phyloP scores from a whole-genome alignment of 2,113 vertebrate genomes.

The Tyto alba region DNA sequence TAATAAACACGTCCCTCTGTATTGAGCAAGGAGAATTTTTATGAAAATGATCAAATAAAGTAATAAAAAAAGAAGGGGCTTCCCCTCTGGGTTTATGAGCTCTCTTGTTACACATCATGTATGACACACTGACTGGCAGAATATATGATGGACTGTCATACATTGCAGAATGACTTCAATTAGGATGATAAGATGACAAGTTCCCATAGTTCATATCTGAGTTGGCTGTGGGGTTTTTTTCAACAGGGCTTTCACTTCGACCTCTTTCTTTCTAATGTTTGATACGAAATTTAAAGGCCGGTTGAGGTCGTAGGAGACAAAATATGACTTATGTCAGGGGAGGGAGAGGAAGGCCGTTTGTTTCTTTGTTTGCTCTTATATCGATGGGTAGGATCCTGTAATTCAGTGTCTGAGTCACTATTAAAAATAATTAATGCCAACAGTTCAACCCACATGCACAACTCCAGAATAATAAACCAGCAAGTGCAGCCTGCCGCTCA shows the following conservation, averaged over 20 bases:
- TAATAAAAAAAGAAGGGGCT: slow-evolving; percentile 60
- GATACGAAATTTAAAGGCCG: slow-evolving; percentile 53
- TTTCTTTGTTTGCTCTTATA: slow-evolving; percentile 34
- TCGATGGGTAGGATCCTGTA: slow-evolving; percentile 2
- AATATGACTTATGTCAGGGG: slow-evolving; percentile 46
- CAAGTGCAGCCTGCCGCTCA: not conserved
- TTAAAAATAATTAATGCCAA: slow-evolving; percentile 53
- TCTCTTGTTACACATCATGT: slow-evolving; percentile 67
- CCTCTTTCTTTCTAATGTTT: slow-evolving; percentile 56
- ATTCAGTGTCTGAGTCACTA: slow-evolving; percentile 7
- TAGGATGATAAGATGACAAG: slow-evolving; percentile 68
- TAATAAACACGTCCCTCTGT: slow-evolving; percentile 50
- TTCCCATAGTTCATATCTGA: slow-evolving; percentile 47
- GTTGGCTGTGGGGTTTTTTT: slow-evolving; percentile 9
- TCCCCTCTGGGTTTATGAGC: slow-evolving; percentile 65
- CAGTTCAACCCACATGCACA: slow-evolving; percentile 8
- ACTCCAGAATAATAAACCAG: slow-evolving; percentile 28
- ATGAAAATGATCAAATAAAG: slow-evolving; percentile 61
- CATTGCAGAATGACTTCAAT: slow-evolving; percentile 69
- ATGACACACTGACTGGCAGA: slow-evolving; percentile 64
- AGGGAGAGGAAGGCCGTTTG: not conserved
- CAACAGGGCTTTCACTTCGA: slow-evolving; percentile 25
- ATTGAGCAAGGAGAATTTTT: slow-evolving; percentile 49
- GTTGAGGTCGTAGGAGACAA: slow-evolving; percentile 43
- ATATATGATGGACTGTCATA: slow-evolving; percentile 65